Percentiles rank a stretch among this genome's conserved stretches.
Conservation (phyloP, 2,797 vertebrate species). For the Neomorphus geoffroyi region DNA sequence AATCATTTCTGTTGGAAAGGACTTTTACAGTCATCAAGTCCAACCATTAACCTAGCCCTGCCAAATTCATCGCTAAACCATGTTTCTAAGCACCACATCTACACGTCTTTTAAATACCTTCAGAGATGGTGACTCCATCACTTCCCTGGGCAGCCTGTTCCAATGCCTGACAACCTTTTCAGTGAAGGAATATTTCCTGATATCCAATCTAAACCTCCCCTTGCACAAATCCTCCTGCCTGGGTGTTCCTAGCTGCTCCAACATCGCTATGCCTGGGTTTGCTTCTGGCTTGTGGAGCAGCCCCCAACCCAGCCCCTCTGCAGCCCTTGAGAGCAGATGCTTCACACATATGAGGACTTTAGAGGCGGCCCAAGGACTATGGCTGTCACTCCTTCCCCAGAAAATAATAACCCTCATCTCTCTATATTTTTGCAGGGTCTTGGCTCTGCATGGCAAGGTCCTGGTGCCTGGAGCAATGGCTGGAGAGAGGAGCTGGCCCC, state of each 20-base stretch:
- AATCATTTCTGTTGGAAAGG: too few species aligned
- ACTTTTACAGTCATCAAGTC: too few species aligned
- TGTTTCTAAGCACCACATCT: too few species aligned
- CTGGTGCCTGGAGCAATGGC: fast-evolving
- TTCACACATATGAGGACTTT: neutral
- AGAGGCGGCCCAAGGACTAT: neutral
- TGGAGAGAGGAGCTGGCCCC: neutral
- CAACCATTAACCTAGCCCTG: too few species aligned
- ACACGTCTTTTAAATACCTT: too few species aligned
- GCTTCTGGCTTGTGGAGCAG: neutral
- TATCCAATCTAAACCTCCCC: too few species aligned
- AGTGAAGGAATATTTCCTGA: too few species aligned
- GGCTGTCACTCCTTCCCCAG: neutral
- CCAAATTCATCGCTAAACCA: too few species aligned
- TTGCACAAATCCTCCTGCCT: neutral
- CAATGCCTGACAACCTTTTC: too few species aligned
- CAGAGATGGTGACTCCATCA: too few species aligned
- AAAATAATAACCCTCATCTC: neutral
- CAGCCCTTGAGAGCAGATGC: neutral
- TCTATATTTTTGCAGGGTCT: neutral
- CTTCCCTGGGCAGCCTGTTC: too few species aligned
- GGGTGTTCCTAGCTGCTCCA: neutral
- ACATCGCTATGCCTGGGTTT: fast-evolving
- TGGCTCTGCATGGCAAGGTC: neutral
- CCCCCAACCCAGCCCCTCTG: neutral